Conservation (phyloP, 2,888 invertebrate species). For the Tenthredo notha region DNA sequence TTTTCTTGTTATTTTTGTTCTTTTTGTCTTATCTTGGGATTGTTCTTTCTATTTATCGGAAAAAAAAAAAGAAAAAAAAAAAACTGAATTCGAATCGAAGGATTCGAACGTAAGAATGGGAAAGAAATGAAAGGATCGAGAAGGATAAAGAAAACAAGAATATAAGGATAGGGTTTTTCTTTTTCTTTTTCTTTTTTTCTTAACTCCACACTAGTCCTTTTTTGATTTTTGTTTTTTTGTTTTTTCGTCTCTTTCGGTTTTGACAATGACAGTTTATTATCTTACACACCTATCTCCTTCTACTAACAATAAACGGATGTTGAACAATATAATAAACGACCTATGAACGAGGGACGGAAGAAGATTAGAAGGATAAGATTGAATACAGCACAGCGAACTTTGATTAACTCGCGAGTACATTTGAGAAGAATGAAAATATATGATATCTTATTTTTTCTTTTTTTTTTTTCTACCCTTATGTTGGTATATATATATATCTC, state of each 20-base stretch:
- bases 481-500: not conserved
- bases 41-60: not conserved
- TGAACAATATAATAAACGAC: not conserved
- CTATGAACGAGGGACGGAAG: slow-evolving; percentile 48
- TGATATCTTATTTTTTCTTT: not conserved
- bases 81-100: not conserved
- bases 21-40: not conserved
- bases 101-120: too few relatives aligned
- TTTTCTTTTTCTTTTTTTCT: slow-evolving; percentile 49
- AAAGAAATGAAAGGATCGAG: too few relatives aligned
- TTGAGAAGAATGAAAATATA: not conserved
- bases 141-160: slow-evolving; percentile 21
- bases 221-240: slow-evolving; percentile 27
- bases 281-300: not conserved
- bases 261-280: not conserved
- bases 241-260: slow-evolving; percentile 56
- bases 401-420: slow-evolving; percentile 53
- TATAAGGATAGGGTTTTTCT: slow-evolving; percentile 58
- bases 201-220: too few relatives aligned
- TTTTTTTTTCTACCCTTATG: too few relatives aligned
- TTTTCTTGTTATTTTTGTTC: slow-evolving; percentile 1
- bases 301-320: not conserved
- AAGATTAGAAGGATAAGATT: not conserved
- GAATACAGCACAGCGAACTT: slow-evolving; percentile 47
- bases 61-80: not conserved